phyloP scores from a whole-genome alignment of 2,888 invertebrate species.

The Amphipyra tragopoginis region DNA sequence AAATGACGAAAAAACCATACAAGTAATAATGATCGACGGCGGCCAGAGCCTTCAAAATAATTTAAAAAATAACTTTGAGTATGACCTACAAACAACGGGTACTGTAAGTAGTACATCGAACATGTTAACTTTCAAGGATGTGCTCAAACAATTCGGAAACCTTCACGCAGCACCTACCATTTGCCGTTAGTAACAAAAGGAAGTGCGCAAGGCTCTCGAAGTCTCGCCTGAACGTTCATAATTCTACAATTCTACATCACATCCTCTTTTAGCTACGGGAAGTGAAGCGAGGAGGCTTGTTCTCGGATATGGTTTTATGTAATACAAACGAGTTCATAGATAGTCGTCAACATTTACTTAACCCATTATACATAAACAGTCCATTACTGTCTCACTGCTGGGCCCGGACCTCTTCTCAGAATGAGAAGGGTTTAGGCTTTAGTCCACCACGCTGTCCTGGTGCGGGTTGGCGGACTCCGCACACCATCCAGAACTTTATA shows the following conservation, averaged over 20 bases:
- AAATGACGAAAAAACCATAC: conserved; percentile 27
- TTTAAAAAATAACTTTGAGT: conserved; percentile 14
- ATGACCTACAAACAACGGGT: conserved; percentile 31
- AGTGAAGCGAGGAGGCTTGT: conserved; percentile 46
- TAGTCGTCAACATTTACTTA: no score
- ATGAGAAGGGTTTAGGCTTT: no score
- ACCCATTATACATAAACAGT: no score
- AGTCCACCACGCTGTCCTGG: no score
- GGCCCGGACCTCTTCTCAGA: no score
- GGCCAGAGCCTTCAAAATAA: background rate
- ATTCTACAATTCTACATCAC: conserved; percentile 46
- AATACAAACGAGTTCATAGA: conserved; percentile 3
- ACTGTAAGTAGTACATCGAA: conserved; percentile 19
- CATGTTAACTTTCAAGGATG: conserved; percentile 53
- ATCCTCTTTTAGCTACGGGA: conserved; percentile 54
- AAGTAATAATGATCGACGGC: background rate
- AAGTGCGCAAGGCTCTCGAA: conserved; percentile 55
- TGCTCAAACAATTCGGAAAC: conserved; percentile 41
- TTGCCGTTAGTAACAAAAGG: conserved; percentile 47
- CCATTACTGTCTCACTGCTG: no score
- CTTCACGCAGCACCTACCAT: conserved; percentile 34
- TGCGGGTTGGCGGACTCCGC: no score
- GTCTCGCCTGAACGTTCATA: conserved; percentile 36
- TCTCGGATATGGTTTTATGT: conserved; percentile 43
- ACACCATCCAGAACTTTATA: no score